A percentile compares a stretch with the other conserved stretches of the same genome.
Conservation (phyloP, 2,113 vertebrate genomes). For the Leptocoma aspasia region DNA sequence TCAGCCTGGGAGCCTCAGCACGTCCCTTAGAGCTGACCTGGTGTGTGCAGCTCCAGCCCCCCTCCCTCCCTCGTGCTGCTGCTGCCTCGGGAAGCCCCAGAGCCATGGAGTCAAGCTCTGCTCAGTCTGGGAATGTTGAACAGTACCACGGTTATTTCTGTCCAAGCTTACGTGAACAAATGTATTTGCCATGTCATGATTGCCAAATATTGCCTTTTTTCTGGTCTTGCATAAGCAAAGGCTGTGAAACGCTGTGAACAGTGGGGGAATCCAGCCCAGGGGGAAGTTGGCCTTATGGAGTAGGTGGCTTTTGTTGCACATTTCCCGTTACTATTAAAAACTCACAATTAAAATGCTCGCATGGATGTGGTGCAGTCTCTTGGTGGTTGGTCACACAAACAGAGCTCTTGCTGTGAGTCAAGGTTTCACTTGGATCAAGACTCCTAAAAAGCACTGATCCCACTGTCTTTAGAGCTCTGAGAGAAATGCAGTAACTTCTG, state of each 20-base stretch:
- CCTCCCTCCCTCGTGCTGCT: not conserved
- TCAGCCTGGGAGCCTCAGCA: not conserved
- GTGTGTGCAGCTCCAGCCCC: not conserved
- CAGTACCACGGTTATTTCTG: not conserved
- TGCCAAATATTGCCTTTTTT: not conserved
- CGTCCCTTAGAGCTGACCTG: not conserved
- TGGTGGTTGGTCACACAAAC: accelerated
- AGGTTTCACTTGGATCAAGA: not conserved
- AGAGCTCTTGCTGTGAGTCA: accelerated
- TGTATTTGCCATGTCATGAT: not conserved
- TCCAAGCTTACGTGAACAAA: not conserved
- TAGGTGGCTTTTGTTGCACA: not conserved
- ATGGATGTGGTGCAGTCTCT: accelerated
- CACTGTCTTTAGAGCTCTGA: not conserved
- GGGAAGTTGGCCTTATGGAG: not conserved
- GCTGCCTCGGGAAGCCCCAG: not conserved
- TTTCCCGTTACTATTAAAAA: not conserved
- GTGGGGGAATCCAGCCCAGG: not conserved
- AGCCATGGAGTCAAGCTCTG: not conserved
- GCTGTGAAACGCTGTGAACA: accelerated
- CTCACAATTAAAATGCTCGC: not conserved
- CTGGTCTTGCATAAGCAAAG: not conserved
- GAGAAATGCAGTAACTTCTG: not conserved
- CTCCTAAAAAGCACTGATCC: not conserved
- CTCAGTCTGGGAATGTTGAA: not conserved